A percentile compares a stretch with the other conserved stretches of the same genome.
Evolutionary conservation across 1,140 invertebrate genomes (phyloP).

Genomic region (Wiebesia pumilae): DNA sequence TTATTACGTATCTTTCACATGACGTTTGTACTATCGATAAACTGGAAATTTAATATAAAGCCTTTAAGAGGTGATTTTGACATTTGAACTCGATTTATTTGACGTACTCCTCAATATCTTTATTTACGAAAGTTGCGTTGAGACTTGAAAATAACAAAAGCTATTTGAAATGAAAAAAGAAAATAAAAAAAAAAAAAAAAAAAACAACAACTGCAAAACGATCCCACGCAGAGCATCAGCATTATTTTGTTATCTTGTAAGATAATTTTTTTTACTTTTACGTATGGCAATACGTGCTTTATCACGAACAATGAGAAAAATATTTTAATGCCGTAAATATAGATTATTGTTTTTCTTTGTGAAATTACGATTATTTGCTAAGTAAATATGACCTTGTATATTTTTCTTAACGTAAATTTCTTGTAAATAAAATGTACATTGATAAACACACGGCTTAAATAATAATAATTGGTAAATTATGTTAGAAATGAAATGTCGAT

Average conservation of each 20-base stretch:
- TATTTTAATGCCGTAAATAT: background rate
- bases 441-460: too few species aligned
- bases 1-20: background rate
- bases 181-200: too few species aligned
- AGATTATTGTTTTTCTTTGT: background rate
- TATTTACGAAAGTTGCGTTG: background rate
- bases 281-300: background rate
- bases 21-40: background rate
- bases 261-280: conserved; percentile 1
- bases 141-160: background rate
- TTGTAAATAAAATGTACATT: too few species aligned
- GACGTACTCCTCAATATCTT: background rate
- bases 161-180: background rate
- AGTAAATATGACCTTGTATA: too few species aligned
- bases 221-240: background rate
- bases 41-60: background rate
- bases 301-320: background rate
- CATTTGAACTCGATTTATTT: conserved; percentile 19
- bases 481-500: background rate
- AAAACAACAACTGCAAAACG: background rate
- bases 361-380: too few species aligned
- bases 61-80: conserved; percentile 13
- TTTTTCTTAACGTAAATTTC: too few species aligned
- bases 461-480: too few species aligned
- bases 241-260: conserved; percentile 7